Evolutionary conservation across 2,888 invertebrate species (phyloP), one percentile per base, ranked within the genome.

Genomic region (Asteroscopus sphinx): DNA sequence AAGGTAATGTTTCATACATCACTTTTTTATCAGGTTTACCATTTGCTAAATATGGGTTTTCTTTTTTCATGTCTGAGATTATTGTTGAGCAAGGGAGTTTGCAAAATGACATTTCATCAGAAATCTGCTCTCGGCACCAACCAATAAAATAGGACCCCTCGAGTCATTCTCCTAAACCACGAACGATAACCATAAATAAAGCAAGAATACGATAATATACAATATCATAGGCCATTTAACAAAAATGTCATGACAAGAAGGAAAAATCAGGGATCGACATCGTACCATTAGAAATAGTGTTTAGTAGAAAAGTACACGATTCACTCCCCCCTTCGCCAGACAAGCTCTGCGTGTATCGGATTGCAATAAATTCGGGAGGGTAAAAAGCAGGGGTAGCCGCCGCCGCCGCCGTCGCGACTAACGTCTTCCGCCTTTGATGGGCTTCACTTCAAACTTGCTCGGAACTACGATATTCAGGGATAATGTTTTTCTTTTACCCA

Each of bases 341-440:
- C 75, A 55, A 54, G 58, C 42, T 48, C 61, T 32, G 47, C 59
- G 67, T 73, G 82, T 91, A 90, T 92, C 87, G 90, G 82, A 91
- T 93, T 92, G 89, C 90, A 80, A 90, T 92, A 90, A 91, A 92
- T 91, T 91, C 77, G 81, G 82, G 68, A 69, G 80, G 77, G 76
- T 72, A 59, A 76, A 65, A 68, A 65, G 77, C 68, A 68, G 73
- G 75, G 74, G 75, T 64, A 64, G 70, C 26, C 70, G 76, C 65
- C 73, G 78, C 4, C 21, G 21, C 21, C 3, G 4, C 17, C n/a
- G n/a, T 68, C 74, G 77, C 79, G 78, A 75, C 81, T 77, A 76
- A 77, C 74, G 81, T 80, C 80, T 86, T 87, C 85, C 83, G 87
- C 76, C 79, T 82, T 89, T 89, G 84, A 82, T 76, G 78, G 90